A percentile compares a stretch with the other conserved stretches of the same genome.
phyloP scores from a whole-genome alignment of 2,888 invertebrate species.

The Nymphalis polychloros region DNA sequence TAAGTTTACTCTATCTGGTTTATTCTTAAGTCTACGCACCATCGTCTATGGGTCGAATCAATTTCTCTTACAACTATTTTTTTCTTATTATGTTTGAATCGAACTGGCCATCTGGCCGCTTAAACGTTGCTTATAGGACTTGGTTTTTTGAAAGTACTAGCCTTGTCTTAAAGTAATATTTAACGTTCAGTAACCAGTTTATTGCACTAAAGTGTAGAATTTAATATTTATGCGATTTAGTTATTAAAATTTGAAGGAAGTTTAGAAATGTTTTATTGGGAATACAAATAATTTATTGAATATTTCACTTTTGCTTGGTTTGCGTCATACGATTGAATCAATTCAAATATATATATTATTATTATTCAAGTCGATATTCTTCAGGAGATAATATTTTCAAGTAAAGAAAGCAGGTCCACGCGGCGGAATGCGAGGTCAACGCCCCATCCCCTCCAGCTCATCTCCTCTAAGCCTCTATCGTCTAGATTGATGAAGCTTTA shows the following conservation, averaged over 20 bases:
- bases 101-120: slow-evolving; percentile 52
- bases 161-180: slow-evolving; percentile 32
- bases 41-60: slow-evolving; percentile 58
- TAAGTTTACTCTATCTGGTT: slow-evolving; percentile 40
- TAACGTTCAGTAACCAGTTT: slow-evolving; percentile 28
- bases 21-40: slow-evolving; percentile 42
- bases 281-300: not conserved
- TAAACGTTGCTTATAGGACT: slow-evolving; percentile 19
- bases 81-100: slow-evolving; percentile 55
- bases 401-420: slow-evolving; percentile 76
- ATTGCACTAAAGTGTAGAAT: slow-evolving; percentile 20
- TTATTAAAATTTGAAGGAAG: slow-evolving; percentile 19
- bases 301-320: not conserved
- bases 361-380: slow-evolving; percentile 7
- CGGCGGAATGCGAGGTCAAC: slow-evolving; percentile 78
- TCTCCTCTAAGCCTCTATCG: slow-evolving; percentile 72
- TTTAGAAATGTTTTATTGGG: not conserved
- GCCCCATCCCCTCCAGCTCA: slow-evolving; percentile 60
- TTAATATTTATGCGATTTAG: slow-evolving; percentile 20
- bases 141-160: slow-evolving; percentile 31
- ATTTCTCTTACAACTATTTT: slow-evolving; percentile 59
- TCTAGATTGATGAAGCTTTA: slow-evolving; percentile 69
- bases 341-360: not conserved
- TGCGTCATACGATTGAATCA: not conserved
- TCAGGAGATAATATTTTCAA: slow-evolving; percentile 40